Evolutionary conservation across 2,113 vertebrate species (phyloP).

Genomic region (Cochlearius cochlearius): DNA sequence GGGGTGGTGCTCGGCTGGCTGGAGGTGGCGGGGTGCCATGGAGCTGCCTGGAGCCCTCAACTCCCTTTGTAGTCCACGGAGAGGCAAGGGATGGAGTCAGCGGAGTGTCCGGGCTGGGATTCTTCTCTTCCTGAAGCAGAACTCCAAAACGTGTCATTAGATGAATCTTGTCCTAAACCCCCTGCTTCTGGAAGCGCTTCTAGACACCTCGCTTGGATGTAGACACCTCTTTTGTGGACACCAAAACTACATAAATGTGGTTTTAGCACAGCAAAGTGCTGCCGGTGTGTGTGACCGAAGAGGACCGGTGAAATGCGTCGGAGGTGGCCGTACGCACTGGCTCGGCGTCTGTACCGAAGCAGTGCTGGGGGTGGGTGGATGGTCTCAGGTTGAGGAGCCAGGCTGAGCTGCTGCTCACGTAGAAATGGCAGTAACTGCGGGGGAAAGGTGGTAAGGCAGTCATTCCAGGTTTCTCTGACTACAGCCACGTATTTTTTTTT

Average conservation of each 20-base stretch:
- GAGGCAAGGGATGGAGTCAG: background rate
- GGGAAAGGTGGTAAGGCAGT: background rate
- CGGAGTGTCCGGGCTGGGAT: background rate
- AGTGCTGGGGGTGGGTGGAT: background rate
- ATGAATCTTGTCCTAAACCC: background rate
- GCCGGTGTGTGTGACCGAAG: background rate
- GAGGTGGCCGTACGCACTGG: background rate
- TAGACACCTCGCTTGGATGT: too few relatives aligned
- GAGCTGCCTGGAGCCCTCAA: background rate
- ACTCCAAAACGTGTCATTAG: background rate
- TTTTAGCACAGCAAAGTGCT: background rate
- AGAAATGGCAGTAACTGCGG: too few relatives aligned
- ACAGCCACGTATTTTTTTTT: background rate
- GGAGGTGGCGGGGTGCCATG: background rate
- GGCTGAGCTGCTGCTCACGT: background rate
- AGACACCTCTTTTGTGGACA: background rate
- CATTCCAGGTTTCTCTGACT: background rate
- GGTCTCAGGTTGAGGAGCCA: background rate
- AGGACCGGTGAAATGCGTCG: background rate
- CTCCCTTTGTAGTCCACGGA: background rate
- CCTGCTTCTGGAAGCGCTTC: background rate
- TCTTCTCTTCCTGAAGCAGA: background rate
- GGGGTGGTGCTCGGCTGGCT: background rate
- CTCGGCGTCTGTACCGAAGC: fast-evolving
- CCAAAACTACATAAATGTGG: fast-evolving